Evolutionary conservation across 2,797 vertebrate genomes (phyloP), one percentile per base, ranked within the genome.

Genomic region (Myotis myotis): DNA sequence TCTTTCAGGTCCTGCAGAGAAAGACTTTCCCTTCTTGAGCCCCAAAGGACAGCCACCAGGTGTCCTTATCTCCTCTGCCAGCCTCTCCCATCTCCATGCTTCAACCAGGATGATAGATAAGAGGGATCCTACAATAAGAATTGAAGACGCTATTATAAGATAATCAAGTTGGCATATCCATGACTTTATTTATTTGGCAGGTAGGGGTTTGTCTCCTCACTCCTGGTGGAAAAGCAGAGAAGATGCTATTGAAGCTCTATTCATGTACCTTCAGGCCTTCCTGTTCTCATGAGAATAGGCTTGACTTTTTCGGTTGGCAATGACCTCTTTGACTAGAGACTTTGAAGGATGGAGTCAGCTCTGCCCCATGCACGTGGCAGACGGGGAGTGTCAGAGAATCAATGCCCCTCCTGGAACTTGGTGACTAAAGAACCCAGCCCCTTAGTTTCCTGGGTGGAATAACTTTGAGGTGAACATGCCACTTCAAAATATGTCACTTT

Each of bases 51-150:
- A 64, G n/a, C 33, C 25, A 38, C 5, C 11, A 6, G 10, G 19
- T 49, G 10, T 6, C 25, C 23, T 71, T 6, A 10, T 60, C 36
- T 74, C 51, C 57, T 25, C 41, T 60, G 44, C 28, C 20, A 38
- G 4, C 1, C 8, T n/a, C 49, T 17, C 25, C 8, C 7, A 38
- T 4, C 47, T n/a, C 8, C 23, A n/a, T 2, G 0, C 44, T 23
- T 66, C 17, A 30, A n/a, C 4, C 15, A 41, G 19, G 1, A 3
- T 71, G 78, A 41, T 15, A 51, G 55, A 49, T 44, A 30, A 81
- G 30, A 51, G 13, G 36, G 22, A 10, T 38, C 15, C 60, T 38
- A 33, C 19, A 74, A 33, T 8, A n/a, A 5, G 41, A 70, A 57
- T 36, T 85, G 53, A 60, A 91, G 41, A 64, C 16, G 28, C 6